Evolutionary conservation across 2,888 invertebrate genomes (phyloP), one percentile per base, ranked within the genome.

Genomic region (Drosophila pseudotalamancana): DNA sequence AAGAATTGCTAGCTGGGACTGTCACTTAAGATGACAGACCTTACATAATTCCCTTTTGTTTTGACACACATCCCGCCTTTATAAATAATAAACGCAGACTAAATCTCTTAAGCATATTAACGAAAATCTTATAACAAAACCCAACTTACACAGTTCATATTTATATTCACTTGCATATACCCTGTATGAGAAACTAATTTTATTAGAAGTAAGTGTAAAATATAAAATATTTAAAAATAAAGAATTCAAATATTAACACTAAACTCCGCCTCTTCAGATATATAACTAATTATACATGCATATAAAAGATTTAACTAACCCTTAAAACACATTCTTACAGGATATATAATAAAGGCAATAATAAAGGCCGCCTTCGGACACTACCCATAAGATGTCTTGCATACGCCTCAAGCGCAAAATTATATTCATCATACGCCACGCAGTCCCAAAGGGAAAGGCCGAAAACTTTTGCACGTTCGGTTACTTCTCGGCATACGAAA

Each of bases 371-470:
- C 3, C 6, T 21, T 46, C 39, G 9, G 11, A 42, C 66, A 32
- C 56, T 61, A 45, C 5, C 19, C 23, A 39, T 18, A 50, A 32
- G 55, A 35, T 43, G n/a, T 6, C 39, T 25, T 34, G 14, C 16
- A 25, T 23, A 40, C 37, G 23, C 45, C 18, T 21, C 23, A 5
- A 29, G 31, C 21, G 40, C 29, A 32, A 65, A 82, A 67, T 72
- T 46, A 75, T 63, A 82, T 82, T 82, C 56, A 79, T 86, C 76
- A 85, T 80, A 66, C 72, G 76, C 65, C 63, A 67, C 72, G 70
- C 75, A 42, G 54, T 35, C 49, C 46, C 37, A 14, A 29, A 48
- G 67, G 43, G 48, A 59, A 57, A 12, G 32, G 37, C 66, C 60
- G 12, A 54, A 51, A 66, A 82, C 64, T 64, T 82, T 69, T 23